Base-by-base conservation (phyloP, 2,113 vertebrate genomes). In the Dipodomys ordii region DNA sequence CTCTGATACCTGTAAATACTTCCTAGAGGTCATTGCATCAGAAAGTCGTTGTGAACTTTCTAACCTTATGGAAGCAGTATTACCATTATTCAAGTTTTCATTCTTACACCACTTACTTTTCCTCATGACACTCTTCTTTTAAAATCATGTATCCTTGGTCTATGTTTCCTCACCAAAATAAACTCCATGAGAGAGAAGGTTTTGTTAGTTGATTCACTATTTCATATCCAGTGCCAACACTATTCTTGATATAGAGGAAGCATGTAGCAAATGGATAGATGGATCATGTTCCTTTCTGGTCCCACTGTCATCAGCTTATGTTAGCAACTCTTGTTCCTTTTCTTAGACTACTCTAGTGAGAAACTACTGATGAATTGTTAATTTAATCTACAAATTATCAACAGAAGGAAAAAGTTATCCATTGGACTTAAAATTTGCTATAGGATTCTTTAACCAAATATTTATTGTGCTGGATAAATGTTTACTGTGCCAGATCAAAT, bases 391-490 rank as follows among this genome's bases (percentile, higher is more conserved):
- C 67, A 88, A 68, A 57, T 88, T 80, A 84, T 72, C 65, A 82
- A 65, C 10, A 62, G 10, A 72, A 90, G 64, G 9, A 88, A n/a
- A 83, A 87, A 57, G 22, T 32, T 88, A 67, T 16, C 35, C n/a
- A 60, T 71, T 93, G 64, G 60, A 74, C 23, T 46, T 79, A 81
- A 46, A 77, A 30, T 68, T 83, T 96, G 49, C 74, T 90, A 3
- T 72, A 72, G 28, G 69, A 81, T 77, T 92, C 32, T 96, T 30
- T 96, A 18, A 68, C 13, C 44, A 85, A 57, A 57, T 87, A 83
- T 30, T 81, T 84, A n/a, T 44, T 84, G 19, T 74, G 28, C 57
- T 44, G 18, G 7, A 23, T 68, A 78, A 78, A 78, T 67, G 68
- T 35, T 84, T 84, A 32, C 32, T 84, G 62, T 32, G 73, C 20